phyloP scores from a whole-genome alignment of 35 echinoderm and acorn worm species.

The Heliocidaris tuberculata region DNA sequence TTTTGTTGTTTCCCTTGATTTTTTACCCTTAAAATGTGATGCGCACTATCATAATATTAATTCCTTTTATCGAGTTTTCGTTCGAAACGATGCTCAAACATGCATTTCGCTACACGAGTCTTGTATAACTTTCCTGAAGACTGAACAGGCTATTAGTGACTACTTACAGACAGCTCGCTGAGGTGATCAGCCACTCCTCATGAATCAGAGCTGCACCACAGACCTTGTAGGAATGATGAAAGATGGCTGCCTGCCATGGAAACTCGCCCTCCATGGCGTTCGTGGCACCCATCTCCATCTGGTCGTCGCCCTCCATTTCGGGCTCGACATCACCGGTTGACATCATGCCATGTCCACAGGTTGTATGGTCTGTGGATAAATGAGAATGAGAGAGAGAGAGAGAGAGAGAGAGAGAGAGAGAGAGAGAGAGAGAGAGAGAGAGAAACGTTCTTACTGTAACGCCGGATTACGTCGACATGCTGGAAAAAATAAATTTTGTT shows the following conservation, averaged over 20 bases:
- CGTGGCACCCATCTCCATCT: neutral
- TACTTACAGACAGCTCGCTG: conserved; percentile 38
- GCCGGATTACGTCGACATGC: too few relatives aligned
- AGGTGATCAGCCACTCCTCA: conserved; percentile 10
- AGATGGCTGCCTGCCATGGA: conserved; percentile 45
- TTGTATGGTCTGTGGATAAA: conserved; percentile 5
- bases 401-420: neutral
- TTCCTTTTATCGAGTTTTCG: too few relatives aligned
- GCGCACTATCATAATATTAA: too few relatives aligned
- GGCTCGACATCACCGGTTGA: neutral
- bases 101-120: too few relatives aligned
- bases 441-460: neutral
- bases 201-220: conserved; percentile 26
- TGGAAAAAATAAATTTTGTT: too few relatives aligned
- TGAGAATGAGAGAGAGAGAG: neutral
- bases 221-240: neutral
- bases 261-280: conserved; percentile 16
- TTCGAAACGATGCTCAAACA: too few relatives aligned
- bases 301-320: neutral
- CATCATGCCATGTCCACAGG: conserved; percentile 25
- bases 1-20: too few relatives aligned
- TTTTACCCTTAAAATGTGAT: too few relatives aligned
- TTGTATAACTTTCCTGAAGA: too few relatives aligned
- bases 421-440: neutral
- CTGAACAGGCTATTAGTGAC: too few relatives aligned